These are phyloP conservation scores for Thomomys bottae DNA, from an alignment of 2,113 vertebrate genomes.

Conservation along the genomic window DNA sequence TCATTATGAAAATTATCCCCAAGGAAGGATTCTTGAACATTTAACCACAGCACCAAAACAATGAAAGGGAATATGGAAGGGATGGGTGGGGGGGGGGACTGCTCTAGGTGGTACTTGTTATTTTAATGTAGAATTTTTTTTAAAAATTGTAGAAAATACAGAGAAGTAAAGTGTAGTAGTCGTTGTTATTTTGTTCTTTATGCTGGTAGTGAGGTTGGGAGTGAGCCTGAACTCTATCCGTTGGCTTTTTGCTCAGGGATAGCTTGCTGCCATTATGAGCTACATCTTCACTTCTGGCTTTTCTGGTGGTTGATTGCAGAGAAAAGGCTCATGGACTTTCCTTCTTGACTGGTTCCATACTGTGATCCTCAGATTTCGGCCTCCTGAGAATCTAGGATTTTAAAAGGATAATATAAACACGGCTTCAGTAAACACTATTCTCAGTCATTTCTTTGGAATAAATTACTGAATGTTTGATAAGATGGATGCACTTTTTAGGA, in stretches of 20 bases:
- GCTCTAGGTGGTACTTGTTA: not conserved
- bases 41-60: not conserved
- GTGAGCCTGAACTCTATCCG: too few relatives aligned
- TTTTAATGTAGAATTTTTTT: not conserved
- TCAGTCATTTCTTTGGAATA: constrained; percentile 7
- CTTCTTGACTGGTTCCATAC: too few relatives aligned
- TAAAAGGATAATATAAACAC: not conserved
- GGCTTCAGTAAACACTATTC: not conserved
- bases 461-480: constrained; percentile 20
- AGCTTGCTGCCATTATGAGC: too few relatives aligned
- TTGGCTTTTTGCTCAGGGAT: too few relatives aligned
- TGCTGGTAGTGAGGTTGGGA: too few relatives aligned
- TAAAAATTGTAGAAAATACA: not conserved
- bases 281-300: too few relatives aligned
- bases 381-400: not conserved
- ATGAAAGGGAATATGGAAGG: not conserved
- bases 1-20: constrained; percentile 34
- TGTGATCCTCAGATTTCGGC: too few relatives aligned
- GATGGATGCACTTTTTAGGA: not conserved
- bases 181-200: too few relatives aligned
- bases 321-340: too few relatives aligned
- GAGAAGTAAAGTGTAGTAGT: not conserved
- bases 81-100: too few relatives aligned
- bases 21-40: constrained; percentile 31
- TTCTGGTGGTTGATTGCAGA: too few relatives aligned